Evolutionary conservation across 1,140 invertebrate species (phyloP), one percentile per base, ranked within the genome.

Genomic region (Cylas formicarius): DNA sequence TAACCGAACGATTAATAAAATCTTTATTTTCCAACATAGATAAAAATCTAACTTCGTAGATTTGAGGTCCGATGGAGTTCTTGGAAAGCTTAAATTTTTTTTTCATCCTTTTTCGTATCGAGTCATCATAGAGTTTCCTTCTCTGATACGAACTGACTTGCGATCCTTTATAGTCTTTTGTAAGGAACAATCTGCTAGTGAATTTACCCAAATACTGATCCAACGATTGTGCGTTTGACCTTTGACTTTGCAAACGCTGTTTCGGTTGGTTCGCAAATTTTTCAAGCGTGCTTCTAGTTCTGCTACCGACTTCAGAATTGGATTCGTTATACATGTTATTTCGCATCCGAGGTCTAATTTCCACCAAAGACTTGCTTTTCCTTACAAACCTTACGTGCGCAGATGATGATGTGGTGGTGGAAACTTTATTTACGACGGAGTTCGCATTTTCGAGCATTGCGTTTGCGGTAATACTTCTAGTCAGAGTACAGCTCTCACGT

Each of bases 91-190:
- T 14, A 23, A 19, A 28, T 24, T 48, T 52, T 33, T 39, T 50
- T 27, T 48, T 56, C 48, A 48, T 41, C 34, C 48, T 53, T 33
- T 44, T 44, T 22, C 51, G 29, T 24, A 50, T 48, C 6, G 16
- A 27, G 14, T 48, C 23, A 28, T 53, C 55, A 26, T 56, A 56
- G 6, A 46, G 22, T 35, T 56, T 56, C 14, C 55, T 13, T 32
- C 31, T 50, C 16, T 56, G 39, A 24, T 49, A 56, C 2, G 55
- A 21, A 24, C 49, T 53, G 8, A 54, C 26, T 13, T 44, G 21
- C n/a, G 38, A 20, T 4, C 18, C 16, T 9, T 44, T 48, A 18
- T 41, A 56, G 17, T 47, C 32, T 36, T 56, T 56, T 7, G 53
- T 52, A n/a, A 56, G 29, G 9, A 56, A 44, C 5, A 56, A 33